These are phyloP conservation scores for Microtus oregoni DNA, from an alignment of 2,113 vertebrate genomes.

Conservation along the genomic window DNA sequence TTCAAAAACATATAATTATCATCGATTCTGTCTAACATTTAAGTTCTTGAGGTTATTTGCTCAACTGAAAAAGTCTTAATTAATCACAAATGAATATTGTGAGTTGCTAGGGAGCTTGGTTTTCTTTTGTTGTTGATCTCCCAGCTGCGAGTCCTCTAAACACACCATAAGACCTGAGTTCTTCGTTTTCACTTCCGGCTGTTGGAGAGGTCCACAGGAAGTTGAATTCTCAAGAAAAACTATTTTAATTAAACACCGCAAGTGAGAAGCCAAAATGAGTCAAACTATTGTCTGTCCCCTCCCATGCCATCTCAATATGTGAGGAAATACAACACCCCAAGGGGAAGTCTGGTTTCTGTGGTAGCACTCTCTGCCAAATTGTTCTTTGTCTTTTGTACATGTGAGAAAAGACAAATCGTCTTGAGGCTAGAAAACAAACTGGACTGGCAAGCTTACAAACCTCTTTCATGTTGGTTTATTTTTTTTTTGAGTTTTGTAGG, in stretches of 20 bases:
- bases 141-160: neutral
- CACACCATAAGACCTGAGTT: neutral
- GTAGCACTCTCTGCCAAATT: neutral
- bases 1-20: neutral
- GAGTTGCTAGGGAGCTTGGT: neutral
- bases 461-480: conserved; percentile 37
- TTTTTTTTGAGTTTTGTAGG: neutral
- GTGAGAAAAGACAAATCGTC: conserved; percentile 52
- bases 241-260: neutral
- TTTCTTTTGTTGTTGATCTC: neutral
- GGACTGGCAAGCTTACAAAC: neutral
- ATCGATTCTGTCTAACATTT: neutral
- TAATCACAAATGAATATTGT: neutral
- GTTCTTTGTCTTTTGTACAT: conserved; percentile 34
- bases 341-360: neutral
- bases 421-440: neutral
- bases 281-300: neutral
- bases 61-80: conserved; percentile 23
- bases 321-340: neutral
- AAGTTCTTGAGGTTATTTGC: conserved; percentile 29
- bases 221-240: neutral
- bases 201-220: neutral
- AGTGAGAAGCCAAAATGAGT: neutral
- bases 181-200: conserved; percentile 32
- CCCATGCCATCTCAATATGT: neutral